Conservation (phyloP, 2,797 vertebrate species). For the Galaxias olidus region DNA sequence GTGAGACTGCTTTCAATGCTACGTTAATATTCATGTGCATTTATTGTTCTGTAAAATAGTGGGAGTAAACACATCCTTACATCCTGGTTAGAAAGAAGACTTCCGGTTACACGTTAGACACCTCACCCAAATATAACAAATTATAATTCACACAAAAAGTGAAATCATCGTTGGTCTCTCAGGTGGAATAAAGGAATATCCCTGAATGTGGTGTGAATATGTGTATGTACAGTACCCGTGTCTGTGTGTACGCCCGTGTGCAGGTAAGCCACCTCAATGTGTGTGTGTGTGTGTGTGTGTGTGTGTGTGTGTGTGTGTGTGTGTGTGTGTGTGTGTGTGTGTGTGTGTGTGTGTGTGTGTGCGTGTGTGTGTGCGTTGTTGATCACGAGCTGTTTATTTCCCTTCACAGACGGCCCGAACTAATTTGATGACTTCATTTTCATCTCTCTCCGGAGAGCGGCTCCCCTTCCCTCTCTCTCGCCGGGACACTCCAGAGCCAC, state of each 20-base stretch:
- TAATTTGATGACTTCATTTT: conserved; percentile 60
- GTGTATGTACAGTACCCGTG: neutral
- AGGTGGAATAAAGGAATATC: neutral
- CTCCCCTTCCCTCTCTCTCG: conserved; percentile 41
- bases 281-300: neutral
- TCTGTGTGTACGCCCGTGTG: conserved; percentile 19
- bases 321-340: conserved; percentile 9
- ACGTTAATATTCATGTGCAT: no score
- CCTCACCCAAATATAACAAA: no score
- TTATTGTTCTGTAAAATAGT: no score
- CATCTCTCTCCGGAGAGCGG: conserved; percentile 49
- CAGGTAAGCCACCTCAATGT: conserved; percentile 2
- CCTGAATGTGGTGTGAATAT: conserved; percentile 6
- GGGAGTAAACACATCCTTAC: no score
- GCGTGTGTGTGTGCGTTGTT: conserved; percentile 41
- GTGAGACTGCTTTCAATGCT: neutral
- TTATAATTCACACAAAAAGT: no score
- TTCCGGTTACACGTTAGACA: no score
- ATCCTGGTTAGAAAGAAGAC: no score
- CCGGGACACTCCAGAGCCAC: conserved; percentile 3
- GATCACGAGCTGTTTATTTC: conserved; percentile 66
- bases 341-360: conserved; percentile 10
- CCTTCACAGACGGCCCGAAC: conserved; percentile 55
- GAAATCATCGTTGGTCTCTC: no score
- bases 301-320: conserved; percentile 10